Base-by-base conservation (phyloP, 2,888 invertebrate species). In the Leucophora obtusa region DNA sequence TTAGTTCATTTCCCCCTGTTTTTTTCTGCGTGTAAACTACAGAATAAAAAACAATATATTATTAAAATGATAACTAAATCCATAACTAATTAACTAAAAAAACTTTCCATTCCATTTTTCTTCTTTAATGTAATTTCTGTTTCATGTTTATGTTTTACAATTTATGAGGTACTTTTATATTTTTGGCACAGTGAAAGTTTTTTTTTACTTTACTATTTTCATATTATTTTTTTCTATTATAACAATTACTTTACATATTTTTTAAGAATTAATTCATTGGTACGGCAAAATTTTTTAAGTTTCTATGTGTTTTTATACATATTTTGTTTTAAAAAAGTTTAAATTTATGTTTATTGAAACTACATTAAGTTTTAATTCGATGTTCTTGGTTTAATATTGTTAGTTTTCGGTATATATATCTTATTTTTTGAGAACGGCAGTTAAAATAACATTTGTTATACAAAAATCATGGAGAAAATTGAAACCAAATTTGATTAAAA, bases 161-260 rank as follows among this genome's bases (percentile, higher is more conserved):
- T 92, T 92, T 92, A 93, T 94, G 94, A 94, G 94, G 94, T 94
- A 94, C 94, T 93, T 82, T 92, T 92, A 89, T 92, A 94, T 94
- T 90, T 81, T 94, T 94, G 94, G 94, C 94, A 94, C 94, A 94
- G 93, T 93, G 93, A 93, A 93, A 93, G 92, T 92, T 90, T 92
- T 92, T 86, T 90, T 91, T 68, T 38, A 70, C 15, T 79, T 66
- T 62, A 60, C 73, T 72, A 77, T 80, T 66, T 70, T 79, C 70
- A 18, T 38, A 28, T 28, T 28, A 28, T 28, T 6, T 76, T 81
- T 77, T 58, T 60, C 80, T 79, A 82, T 84, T 83, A 71, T 69
- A 54, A 65, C 83, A 81, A 77, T 81, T 81, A 75, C 38, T 70
- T 82, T 73, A 28, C 79, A 35, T 76, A 18, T 76, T 71, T 63